phyloP scores from a whole-genome alignment of 1,140 invertebrate genomes.

The Drosophila kohkoa region DNA sequence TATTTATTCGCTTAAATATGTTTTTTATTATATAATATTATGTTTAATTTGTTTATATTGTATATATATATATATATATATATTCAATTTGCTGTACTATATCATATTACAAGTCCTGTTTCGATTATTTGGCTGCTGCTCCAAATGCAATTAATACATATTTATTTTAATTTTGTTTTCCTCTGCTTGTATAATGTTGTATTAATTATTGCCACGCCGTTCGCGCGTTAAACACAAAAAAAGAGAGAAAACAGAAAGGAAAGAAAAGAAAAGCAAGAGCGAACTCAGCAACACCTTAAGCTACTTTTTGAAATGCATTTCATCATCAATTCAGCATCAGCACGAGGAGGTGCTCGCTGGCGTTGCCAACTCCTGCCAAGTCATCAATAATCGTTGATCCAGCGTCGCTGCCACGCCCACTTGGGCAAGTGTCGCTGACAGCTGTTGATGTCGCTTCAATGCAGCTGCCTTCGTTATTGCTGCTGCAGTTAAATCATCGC shows the following conservation, averaged over 20 bases:
- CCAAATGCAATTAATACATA: conserved; percentile 33
- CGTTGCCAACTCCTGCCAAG: conserved; percentile 60
- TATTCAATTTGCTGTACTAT: conserved; percentile 5
- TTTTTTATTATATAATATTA: conserved; percentile 7
- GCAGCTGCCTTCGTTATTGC: conserved; percentile 7
- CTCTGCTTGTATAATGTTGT: conserved; percentile 9
- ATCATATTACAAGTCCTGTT: not conserved
- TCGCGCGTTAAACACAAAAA: conserved; percentile 18
- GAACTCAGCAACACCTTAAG: conserved; percentile 67
- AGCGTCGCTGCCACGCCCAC: conserved; percentile 54
- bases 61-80: not conserved
- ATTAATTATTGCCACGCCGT: conserved; percentile 49
- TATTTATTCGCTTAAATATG: conserved; percentile 32
- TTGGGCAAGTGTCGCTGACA: conserved; percentile 76
- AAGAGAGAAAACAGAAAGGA: conserved; percentile 3
- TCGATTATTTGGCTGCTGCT: not conserved
- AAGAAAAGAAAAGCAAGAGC: conserved; percentile 2
- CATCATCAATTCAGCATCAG: conserved; percentile 82
- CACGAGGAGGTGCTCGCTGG: conserved; percentile 46
- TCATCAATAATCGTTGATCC: conserved; percentile 83
- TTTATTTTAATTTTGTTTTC: not conserved
- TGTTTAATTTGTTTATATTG: conserved; percentile 13
- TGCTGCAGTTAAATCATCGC: conserved; percentile 63
- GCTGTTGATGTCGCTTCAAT: conserved; percentile 44
- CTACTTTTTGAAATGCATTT: conserved; percentile 81